These are phyloP conservation scores for Thalassoma bifasciatum DNA, from an alignment of 2,113 vertebrate species.

Conservation along the genomic window DNA sequence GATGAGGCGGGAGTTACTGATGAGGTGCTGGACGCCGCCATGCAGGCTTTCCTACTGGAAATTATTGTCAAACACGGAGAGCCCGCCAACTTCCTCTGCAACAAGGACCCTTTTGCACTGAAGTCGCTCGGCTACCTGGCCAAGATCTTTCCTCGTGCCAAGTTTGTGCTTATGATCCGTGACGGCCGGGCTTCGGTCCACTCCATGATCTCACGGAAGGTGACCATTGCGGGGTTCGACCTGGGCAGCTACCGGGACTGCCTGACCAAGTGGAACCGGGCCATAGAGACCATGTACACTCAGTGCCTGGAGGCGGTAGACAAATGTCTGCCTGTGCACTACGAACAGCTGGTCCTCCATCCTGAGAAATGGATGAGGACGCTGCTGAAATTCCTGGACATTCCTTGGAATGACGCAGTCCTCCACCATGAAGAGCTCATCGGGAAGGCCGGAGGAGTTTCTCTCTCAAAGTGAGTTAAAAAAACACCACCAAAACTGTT, in stretches of 20 bases:
- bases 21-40: conserved; percentile 95
- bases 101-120: conserved; percentile 97
- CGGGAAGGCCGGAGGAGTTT: conserved; percentile 96
- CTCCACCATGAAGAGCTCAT: conserved; percentile 98
- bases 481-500: not conserved
- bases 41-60: conserved; percentile 96
- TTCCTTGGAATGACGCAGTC: conserved; percentile 94
- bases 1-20: conserved; percentile 97
- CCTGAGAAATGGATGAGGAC: conserved; percentile 96
- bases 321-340: conserved; percentile 92
- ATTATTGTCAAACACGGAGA: conserved; percentile 98
- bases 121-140: conserved; percentile 95
- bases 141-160: conserved; percentile 95
- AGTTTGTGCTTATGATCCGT: conserved; percentile 95
- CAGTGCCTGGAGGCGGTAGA: conserved; percentile 94
- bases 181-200: conserved; percentile 95
- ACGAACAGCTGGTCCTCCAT: conserved; percentile 95
- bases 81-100: conserved; percentile 93
- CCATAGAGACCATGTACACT: conserved; percentile 97
- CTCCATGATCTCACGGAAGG: conserved; percentile 98
- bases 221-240: conserved; percentile 97
- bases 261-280: conserved; percentile 97
- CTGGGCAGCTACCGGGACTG: conserved; percentile 97
- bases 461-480: conserved; percentile 95
- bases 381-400: conserved; percentile 91